Conservation (phyloP, 1,140 invertebrate genomes). For the Drosophila takahashii region DNA sequence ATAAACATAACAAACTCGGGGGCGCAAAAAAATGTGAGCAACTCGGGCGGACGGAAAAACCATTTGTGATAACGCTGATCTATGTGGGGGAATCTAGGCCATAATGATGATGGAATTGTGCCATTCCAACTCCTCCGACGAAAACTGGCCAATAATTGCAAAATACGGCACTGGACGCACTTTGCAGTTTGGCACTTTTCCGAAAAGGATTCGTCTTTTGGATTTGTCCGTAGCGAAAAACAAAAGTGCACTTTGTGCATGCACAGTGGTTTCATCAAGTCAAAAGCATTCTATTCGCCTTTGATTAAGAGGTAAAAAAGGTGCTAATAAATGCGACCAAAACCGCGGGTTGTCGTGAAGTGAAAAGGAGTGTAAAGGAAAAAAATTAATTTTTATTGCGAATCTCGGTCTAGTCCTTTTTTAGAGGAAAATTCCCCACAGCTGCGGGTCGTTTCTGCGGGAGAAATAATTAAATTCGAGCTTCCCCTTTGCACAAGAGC, state of each 20-base stretch:
- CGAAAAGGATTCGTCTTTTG: neutral
- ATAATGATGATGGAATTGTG: conserved; percentile 38
- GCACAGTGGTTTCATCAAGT: neutral
- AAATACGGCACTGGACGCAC: conserved; percentile 9
- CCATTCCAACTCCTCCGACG: neutral
- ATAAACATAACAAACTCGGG: conserved; percentile 31
- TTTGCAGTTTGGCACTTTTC: neutral
- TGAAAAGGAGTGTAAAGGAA: neutral
- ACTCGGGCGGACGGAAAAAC: conserved; percentile 21
- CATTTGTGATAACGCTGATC: conserved; percentile 28
- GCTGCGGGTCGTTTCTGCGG: neutral
- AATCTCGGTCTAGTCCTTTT: neutral
- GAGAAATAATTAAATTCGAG: neutral
- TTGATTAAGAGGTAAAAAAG: too few species aligned
- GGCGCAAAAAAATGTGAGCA: conserved; percentile 12
- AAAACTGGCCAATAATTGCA: conserved; percentile 28
- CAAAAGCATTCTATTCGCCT: too few species aligned
- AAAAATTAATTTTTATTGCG: neutral
- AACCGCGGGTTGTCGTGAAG: neutral
- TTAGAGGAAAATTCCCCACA: neutral
- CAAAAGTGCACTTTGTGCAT: neutral
- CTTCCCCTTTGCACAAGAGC: neutral
- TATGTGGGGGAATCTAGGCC: neutral
- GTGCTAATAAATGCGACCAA: neutral
- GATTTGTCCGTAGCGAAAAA: neutral